Base-by-base conservation (phyloP, 2,113 vertebrate species). In the Chionomys nivalis region DNA sequence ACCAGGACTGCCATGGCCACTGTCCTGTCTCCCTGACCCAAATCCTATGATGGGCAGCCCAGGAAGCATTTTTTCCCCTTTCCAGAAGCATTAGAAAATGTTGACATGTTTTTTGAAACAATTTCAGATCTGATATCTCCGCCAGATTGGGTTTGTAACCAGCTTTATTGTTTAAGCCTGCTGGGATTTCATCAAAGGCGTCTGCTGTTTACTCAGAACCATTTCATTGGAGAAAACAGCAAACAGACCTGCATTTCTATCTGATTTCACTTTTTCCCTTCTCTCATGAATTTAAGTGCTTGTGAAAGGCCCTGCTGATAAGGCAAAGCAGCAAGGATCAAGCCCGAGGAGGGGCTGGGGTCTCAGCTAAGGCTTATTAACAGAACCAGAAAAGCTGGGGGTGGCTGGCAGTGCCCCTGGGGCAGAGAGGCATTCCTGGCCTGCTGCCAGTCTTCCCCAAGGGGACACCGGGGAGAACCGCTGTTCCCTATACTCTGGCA, bases 81-180 rank as follows among this genome's bases (percentile, higher is more conserved):
- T 98, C 98, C 97, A 97, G 98, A 97, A 98, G 98, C 97, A 98
- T 98, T 98, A 98, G 98, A 98, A 98, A 99, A 98, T 98, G 98
- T 97, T 94, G 96, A 96, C 96, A 96, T 97, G 98, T 98, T 99
- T 96, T 98, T 98, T 98, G 98, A 98, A 99, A 99, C 98, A 98
- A 99, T 99, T 99, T 99, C 98, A 99, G 98, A 98, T 99, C 98
- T 98, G 98, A 98, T 98, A 98, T 98, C 98, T 98, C 98, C 31
- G 93, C 98, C 98, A 98, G 98, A 99, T 99, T 99, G 98, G 98
- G 98, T 98, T 99, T 98, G 98, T 98, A 98, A 99, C 98, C 98
- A 98, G 98, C 98, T 99, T 99, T 99, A 99, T 98, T 99, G 98
- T 99, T 98, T 99, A 98, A 98, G 98, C 98, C 98, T 99, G 98